phyloP scores from a whole-genome alignment of 1,140 invertebrate species.

The Rhagoletis pomonella region DNA sequence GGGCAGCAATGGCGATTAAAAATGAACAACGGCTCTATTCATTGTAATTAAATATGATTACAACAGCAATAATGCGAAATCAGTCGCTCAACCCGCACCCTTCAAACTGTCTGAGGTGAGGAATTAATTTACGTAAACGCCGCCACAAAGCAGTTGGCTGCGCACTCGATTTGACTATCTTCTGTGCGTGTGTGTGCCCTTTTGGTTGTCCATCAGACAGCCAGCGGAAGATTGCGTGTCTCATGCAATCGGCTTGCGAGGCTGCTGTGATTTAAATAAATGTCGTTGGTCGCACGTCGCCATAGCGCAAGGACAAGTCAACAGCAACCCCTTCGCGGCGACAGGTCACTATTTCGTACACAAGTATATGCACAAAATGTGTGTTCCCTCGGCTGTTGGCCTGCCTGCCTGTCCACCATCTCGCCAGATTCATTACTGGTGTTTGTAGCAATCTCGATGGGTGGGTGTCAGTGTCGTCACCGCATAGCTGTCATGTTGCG shows the following conservation, averaged over 20 bases:
- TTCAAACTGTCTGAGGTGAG: background rate
- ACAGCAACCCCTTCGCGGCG: background rate
- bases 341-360: background rate
- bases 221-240: too few relatives aligned
- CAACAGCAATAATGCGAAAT: conserved; percentile 3
- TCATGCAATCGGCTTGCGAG: conserved; percentile 11
- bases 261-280: conserved; percentile 43
- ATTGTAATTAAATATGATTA: conserved; percentile 47
- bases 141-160: background rate
- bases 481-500: conserved; percentile 42
- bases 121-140: background rate
- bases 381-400: too few relatives aligned
- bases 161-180: background rate
- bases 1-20: background rate
- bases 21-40: conserved; percentile 8
- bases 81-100: background rate
- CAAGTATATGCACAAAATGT: too few relatives aligned
- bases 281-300: background rate
- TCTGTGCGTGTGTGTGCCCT: too few relatives aligned
- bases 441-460: too few relatives aligned
- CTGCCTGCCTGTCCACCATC: background rate
- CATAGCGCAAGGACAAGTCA: background rate
- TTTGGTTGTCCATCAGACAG: too few relatives aligned
- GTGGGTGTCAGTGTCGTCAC: conserved; percentile 25
- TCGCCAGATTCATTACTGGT: background rate